Percentiles rank a stretch among this genome's conserved stretches.
These are phyloP conservation scores for Cyclina sinensis DNA, from an alignment of 1,140 invertebrate species.

Conservation along the genomic window DNA sequence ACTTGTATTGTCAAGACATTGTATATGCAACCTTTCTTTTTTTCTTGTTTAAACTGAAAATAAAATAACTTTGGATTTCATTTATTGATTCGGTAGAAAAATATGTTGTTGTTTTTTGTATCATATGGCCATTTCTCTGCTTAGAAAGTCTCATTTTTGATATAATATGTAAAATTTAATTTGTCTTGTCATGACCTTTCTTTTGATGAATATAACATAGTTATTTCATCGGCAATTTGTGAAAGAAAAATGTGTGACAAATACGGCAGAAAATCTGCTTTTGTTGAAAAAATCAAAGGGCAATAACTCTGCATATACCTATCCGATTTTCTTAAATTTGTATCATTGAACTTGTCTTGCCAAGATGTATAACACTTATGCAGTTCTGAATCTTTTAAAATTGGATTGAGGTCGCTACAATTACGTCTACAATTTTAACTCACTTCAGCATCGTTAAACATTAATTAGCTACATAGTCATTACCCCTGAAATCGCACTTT, in stretches of 20 bases:
- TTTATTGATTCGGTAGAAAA: neutral
- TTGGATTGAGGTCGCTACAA: neutral
- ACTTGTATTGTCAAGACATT: neutral
- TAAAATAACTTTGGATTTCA: too few species aligned
- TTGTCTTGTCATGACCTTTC: neutral
- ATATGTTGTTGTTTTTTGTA: neutral
- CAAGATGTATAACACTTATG: conserved; percentile 3
- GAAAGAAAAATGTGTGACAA: neutral
- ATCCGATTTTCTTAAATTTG: neutral
- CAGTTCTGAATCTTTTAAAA: neutral
- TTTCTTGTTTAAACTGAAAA: neutral
- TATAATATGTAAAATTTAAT: neutral
- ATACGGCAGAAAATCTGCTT: neutral
- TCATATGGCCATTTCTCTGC: neutral
- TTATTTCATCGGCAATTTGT: neutral
- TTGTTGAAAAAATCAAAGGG: neutral
- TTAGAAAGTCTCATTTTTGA: neutral
- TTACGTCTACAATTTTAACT: too few species aligned
- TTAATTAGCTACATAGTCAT: too few species aligned
- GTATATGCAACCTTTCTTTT: neutral
- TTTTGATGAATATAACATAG: neutral
- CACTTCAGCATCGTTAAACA: too few species aligned
- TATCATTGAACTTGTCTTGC: neutral
- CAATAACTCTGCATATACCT: neutral
- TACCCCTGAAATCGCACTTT: too few species aligned